phyloP scores from a whole-genome alignment of 2,113 vertebrate species.

The Mandrillus leucophaeus region DNA sequence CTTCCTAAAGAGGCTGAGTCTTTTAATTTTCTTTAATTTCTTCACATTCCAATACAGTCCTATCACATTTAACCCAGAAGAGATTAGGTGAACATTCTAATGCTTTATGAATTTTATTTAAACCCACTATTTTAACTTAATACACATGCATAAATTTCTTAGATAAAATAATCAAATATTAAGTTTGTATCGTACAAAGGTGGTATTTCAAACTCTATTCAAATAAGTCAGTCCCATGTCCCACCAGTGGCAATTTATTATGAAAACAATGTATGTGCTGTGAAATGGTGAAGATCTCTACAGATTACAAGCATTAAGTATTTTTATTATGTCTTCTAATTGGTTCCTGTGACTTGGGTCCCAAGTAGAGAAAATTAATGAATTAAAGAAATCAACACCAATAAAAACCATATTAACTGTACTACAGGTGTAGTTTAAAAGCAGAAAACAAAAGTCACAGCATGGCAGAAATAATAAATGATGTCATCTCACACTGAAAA shows the following conservation, averaged over 20 bases:
- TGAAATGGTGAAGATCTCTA: background rate
- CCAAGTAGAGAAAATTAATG: conserved; percentile 34
- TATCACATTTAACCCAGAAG: conserved; percentile 55
- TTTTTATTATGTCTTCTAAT: background rate
- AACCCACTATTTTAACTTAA: conserved; percentile 15
- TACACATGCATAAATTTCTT: conserved; percentile 40
- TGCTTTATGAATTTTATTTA: conserved; percentile 31
- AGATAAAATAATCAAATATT: conserved; percentile 28
- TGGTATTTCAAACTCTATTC: conserved; percentile 33
- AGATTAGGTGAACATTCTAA: conserved; percentile 43
- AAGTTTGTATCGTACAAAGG: conserved; percentile 9
- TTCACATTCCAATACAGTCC: conserved; percentile 50
- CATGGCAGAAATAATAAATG: conserved; percentile 50
- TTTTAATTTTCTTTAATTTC: conserved; percentile 51
- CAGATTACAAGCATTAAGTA: background rate
- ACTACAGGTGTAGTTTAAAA: conserved; percentile 57
- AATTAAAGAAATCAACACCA: conserved; percentile 57
- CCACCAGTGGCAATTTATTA: background rate
- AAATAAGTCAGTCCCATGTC: background rate
- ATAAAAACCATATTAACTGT: conserved; percentile 58
- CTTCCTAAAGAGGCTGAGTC: conserved; percentile 48
- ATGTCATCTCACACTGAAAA: background rate
- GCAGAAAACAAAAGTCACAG: conserved; percentile 52
- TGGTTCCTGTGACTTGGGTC: conserved; percentile 12
- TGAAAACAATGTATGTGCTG: conserved; percentile 17